Evolutionary conservation across 2,888 invertebrate species (phyloP).

Genomic region (Drosophila parthenogenetica): DNA sequence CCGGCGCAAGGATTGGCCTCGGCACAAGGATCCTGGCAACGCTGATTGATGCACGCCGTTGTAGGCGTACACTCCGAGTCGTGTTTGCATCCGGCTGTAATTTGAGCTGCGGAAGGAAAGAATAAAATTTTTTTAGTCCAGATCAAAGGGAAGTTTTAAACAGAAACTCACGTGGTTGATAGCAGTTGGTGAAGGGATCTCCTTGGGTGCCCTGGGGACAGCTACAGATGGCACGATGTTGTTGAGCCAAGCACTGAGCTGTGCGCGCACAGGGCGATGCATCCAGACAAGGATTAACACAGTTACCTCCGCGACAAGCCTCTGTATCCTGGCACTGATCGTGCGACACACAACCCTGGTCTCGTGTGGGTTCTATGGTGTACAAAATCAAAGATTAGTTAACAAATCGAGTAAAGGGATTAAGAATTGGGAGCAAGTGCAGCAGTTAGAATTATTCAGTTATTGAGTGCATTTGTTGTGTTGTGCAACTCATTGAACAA

Average conservation of each 20-base stretch:
- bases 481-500: conserved; percentile 61
- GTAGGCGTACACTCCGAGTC: conserved; percentile 92
- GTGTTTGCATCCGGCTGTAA: conserved; percentile 89
- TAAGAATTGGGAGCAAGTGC: conserved; percentile 42
- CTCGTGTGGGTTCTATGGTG: conserved; percentile 78
- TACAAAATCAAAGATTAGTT: conserved; percentile 11
- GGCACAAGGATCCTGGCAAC: conserved; percentile 92
- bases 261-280: conserved; percentile 90
- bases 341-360: conserved; percentile 89
- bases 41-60: conserved; percentile 91
- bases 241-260: conserved; percentile 91
- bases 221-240: conserved; percentile 91
- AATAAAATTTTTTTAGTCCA: not conserved
- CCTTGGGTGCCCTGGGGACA: conserved; percentile 91
- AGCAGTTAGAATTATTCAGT: conserved; percentile 59
- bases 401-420: not conserved
- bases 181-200: conserved; percentile 93
- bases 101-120: conserved; percentile 65
- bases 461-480: conserved; percentile 47
- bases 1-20: conserved; percentile 92
- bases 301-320: conserved; percentile 90
- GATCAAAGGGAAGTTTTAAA: not conserved
- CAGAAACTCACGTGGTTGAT: conserved; percentile 76
- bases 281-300: conserved; percentile 90
- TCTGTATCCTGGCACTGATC: conserved; percentile 90